A percentile compares a stretch with the other conserved stretches of the same genome.
These are phyloP conservation scores for Scytalopus superciliaris DNA, from an alignment of 2,113 vertebrate genomes.

Conservation along the genomic window DNA sequence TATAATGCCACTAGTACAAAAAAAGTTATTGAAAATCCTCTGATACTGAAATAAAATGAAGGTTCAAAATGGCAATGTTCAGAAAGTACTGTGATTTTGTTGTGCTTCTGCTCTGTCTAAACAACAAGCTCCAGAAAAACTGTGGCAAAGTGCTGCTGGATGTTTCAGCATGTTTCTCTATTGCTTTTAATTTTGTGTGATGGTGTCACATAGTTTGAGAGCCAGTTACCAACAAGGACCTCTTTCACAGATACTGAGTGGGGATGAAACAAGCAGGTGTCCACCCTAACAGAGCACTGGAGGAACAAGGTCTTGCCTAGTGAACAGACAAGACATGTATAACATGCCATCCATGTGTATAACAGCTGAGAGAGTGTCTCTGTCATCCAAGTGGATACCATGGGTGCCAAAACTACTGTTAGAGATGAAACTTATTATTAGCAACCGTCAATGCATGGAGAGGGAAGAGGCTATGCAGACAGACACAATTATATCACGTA, in stretches of 20 bases:
- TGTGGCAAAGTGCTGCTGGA: background rate
- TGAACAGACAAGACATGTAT: background rate
- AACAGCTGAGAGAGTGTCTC: background rate
- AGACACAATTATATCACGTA: fast-evolving
- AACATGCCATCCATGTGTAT: background rate
- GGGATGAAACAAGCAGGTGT: background rate
- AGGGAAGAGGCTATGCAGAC: background rate
- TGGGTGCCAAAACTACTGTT: background rate
- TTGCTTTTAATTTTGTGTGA: background rate
- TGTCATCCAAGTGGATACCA: background rate
- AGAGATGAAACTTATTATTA: background rate
- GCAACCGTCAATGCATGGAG: background rate
- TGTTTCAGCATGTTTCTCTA: background rate
- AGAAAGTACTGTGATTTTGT: background rate
- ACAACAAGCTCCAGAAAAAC: background rate
- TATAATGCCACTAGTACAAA: background rate
- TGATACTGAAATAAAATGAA: background rate
- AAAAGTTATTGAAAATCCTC: background rate
- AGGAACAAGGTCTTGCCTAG: background rate
- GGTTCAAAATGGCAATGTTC: background rate
- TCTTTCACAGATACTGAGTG: background rate
- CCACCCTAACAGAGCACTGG: background rate
- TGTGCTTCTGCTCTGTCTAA: background rate
- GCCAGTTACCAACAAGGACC: background rate
- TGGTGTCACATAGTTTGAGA: background rate